phyloP scores from a whole-genome alignment of 2,888 invertebrate species.

The Adela reaumurella region DNA sequence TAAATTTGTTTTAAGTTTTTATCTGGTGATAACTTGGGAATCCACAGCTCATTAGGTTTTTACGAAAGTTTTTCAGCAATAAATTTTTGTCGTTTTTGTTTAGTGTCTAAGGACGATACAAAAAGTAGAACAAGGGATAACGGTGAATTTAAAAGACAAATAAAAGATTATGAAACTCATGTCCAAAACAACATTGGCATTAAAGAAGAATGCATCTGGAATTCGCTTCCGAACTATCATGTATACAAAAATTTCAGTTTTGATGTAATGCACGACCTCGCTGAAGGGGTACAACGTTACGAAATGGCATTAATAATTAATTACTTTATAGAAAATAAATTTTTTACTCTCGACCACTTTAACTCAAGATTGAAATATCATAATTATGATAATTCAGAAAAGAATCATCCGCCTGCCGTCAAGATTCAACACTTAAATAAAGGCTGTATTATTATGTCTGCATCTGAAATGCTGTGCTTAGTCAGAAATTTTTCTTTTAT shows the following conservation, averaged over 20 bases:
- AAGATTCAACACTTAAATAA: conserved; percentile 11
- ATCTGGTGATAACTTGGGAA: conserved; percentile 18
- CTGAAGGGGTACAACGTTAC: conserved; percentile 17
- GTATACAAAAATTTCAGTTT: conserved; percentile 16
- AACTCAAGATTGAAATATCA: conserved; percentile 8
- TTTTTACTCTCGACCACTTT: conserved; percentile 5
- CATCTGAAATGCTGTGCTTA: conserved; percentile 17
- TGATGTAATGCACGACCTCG: conserved; percentile 22
- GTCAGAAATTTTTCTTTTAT: conserved; percentile 15
- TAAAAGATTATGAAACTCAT: conserved; percentile 4
- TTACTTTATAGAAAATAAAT: conserved; percentile 10
- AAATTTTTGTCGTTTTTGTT: conserved; percentile 19
- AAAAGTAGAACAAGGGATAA: conserved; percentile 3
- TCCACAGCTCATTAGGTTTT: conserved; percentile 16
- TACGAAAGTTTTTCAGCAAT: conserved; percentile 17
- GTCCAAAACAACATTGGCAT: conserved; percentile 10
- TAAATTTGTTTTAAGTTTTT: conserved; percentile 13
- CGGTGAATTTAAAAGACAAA: conserved; percentile 1
- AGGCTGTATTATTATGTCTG: conserved; percentile 14
- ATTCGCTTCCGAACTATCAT: conserved; percentile 16
- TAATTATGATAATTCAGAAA: conserved; percentile 5
- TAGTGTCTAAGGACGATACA: conserved; percentile 7
- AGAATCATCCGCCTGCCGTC: conserved; percentile 10
- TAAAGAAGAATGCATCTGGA: conserved; percentile 16
- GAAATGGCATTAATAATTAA: conserved; percentile 17